phyloP scores from a whole-genome alignment of 2,888 invertebrate species.

The Cheilosia vulpina region DNA sequence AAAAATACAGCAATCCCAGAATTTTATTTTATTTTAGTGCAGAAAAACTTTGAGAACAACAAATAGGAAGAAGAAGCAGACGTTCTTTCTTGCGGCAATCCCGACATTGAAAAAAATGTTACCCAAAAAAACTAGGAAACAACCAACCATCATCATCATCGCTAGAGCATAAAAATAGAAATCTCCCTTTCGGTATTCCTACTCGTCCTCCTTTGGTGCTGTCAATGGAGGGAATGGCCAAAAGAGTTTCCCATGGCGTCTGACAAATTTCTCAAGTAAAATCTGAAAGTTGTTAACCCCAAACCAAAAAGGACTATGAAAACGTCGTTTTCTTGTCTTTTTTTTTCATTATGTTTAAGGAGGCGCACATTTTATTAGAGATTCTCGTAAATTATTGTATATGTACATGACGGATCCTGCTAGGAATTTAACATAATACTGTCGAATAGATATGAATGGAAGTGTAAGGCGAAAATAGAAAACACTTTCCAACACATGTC shows the following conservation, averaged over 20 bases:
- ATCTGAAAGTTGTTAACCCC: slow-evolving; percentile 20
- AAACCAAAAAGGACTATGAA: slow-evolving; percentile 9
- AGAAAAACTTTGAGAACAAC: slow-evolving; percentile 10
- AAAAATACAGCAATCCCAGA: neutral
- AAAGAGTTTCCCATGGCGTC: neutral
- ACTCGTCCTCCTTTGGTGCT: slow-evolving; percentile 12
- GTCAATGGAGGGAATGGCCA: neutral
- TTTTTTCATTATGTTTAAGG: neutral
- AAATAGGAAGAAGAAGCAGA: neutral
- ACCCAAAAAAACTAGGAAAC: slow-evolving; percentile 6
- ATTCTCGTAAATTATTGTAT: slow-evolving; percentile 31
- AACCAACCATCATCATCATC: slow-evolving; percentile 12
- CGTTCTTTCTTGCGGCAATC: neutral
- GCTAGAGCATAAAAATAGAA: slow-evolving; percentile 2
- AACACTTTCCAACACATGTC: slow-evolving; percentile 41
- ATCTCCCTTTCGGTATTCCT: neutral
- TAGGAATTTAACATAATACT: neutral
- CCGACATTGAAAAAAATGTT: slow-evolving; percentile 15
- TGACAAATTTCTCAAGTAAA: slow-evolving; percentile 14
- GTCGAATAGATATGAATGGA: slow-evolving; percentile 14
- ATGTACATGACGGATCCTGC: neutral
- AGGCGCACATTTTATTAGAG: slow-evolving; percentile 17
- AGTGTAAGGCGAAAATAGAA: slow-evolving; percentile 6
- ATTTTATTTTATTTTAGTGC: neutral
- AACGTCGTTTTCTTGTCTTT: neutral